Conservation (phyloP, 2,888 invertebrate genomes). For the Eupelmus urozonus region DNA sequence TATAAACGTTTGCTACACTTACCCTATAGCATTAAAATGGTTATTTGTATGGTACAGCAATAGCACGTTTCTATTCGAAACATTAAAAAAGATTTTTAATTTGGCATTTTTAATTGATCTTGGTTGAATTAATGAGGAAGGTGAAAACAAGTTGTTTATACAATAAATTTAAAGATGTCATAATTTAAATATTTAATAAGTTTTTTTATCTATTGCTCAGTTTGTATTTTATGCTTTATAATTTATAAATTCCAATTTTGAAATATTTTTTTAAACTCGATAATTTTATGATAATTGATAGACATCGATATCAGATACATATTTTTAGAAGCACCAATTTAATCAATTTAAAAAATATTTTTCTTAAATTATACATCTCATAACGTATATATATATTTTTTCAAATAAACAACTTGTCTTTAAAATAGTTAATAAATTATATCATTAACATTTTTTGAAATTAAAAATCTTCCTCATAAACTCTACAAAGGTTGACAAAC, state of each 20-base stretch:
- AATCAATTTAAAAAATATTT: no score
- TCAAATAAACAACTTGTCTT: slow-evolving; percentile 1
- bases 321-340: no score
- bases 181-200: no score
- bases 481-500: slow-evolving; percentile 36
- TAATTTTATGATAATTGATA: not conserved
- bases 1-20: slow-evolving; percentile 55
- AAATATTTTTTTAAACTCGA: not conserved
- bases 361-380: no score
- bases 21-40: slow-evolving; percentile 58
- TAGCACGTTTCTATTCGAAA: slow-evolving; percentile 59
- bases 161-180: no score
- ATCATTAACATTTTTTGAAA: no score
- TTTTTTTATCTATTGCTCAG: no score
- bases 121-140: slow-evolving; percentile 45
- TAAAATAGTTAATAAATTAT: no score
- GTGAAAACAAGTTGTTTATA: slow-evolving; percentile 19
- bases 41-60: slow-evolving; percentile 60
- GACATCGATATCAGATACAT: no score
- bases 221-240: no score
- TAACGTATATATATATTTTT: not conserved
- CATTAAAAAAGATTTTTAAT: slow-evolving; percentile 59
- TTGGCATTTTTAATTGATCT: slow-evolving; percentile 49
- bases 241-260: not conserved
- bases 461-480: slow-evolving; percentile 39